Percentiles rank a stretch among this genome's conserved stretches.
Conservation (phyloP, 2,888 invertebrate species). For the Agrotis ipsilon region DNA sequence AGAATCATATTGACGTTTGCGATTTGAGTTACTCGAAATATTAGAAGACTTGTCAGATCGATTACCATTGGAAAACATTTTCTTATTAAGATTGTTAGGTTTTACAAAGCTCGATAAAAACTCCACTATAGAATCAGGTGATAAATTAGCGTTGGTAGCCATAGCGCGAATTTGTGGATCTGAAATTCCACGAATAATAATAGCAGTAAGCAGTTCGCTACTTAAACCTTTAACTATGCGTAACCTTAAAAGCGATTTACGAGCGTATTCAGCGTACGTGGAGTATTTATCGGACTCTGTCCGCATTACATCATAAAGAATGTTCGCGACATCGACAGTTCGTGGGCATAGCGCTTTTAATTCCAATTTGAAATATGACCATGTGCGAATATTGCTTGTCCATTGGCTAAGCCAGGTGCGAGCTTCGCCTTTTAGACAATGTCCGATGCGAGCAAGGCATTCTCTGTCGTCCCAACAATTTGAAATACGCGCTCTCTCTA, state of each 20-base stretch:
- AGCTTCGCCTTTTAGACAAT: conserved; percentile 1
- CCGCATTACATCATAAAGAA: neutral
- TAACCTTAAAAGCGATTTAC: neutral
- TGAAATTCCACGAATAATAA: neutral
- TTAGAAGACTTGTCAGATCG: neutral
- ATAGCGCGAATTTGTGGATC: conserved; percentile 1
- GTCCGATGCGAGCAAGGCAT: conserved; percentile 4
- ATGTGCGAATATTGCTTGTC: neutral
- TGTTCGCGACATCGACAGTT: neutral
- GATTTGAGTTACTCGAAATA: neutral
- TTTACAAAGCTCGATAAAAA: neutral
- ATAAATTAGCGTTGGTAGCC: conserved; percentile 1
- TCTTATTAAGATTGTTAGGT: neutral
- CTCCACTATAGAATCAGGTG: conserved; percentile 1
- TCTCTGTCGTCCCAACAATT: neutral
- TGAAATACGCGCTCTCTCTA: neutral
- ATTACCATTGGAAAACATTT: neutral
- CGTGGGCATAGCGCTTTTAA: neutral
- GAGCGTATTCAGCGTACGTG: neutral
- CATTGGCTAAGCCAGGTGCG: conserved; percentile 2
- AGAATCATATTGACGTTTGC: neutral
- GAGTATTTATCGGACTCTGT: neutral
- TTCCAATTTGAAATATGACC: conserved; percentile 2
- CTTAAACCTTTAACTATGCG: neutral
- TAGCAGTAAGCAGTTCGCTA: neutral